Percentiles rank a stretch among this genome's conserved stretches.
Evolutionary conservation across 2,113 vertebrate genomes (phyloP).

Genomic region (Lepisosteus osseus): DNA sequence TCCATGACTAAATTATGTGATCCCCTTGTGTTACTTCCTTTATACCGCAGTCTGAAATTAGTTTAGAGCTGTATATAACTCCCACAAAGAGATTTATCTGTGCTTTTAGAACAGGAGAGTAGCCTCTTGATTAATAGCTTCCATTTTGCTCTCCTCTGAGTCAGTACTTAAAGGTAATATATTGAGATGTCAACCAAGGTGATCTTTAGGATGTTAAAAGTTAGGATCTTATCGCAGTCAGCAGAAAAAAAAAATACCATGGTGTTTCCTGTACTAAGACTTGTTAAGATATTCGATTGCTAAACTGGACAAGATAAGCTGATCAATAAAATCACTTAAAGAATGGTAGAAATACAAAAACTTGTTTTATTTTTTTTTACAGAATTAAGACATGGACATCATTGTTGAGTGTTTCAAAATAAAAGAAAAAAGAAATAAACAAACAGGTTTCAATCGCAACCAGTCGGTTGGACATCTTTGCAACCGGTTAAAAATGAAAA

Average conservation of each 20-base stretch:
- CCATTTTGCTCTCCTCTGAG: slow-evolving; percentile 21
- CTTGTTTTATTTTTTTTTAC: too few species aligned
- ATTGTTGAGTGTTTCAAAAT: too few species aligned
- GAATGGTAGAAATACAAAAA: too few species aligned
- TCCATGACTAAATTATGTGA: not conserved
- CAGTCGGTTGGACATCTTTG: too few species aligned
- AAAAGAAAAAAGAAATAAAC: too few species aligned
- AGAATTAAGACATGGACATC: too few species aligned
- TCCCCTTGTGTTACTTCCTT: not conserved
- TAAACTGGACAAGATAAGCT: not conserved
- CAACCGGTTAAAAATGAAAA: too few species aligned
- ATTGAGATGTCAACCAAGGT: slow-evolving; percentile 2
- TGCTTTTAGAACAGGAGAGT: slow-evolving; percentile 36
- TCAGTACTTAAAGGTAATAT: slow-evolving; percentile 25
- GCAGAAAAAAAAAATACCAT: not conserved
- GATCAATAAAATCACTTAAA: slow-evolving; percentile 18
- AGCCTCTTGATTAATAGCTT: slow-evolving; percentile 33
- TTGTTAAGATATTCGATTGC: slow-evolving; percentile 5
- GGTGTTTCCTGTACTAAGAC: not conserved
- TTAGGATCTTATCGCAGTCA: slow-evolving; percentile 2
- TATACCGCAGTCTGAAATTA: not conserved
- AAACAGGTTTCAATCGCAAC: too few species aligned
- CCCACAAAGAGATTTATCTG: slow-evolving; percentile 23
- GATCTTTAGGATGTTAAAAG: not conserved
- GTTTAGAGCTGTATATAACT: not conserved